Conservation (phyloP, 1,140 invertebrate genomes). For the Lamellibrachia luymesi region DNA sequence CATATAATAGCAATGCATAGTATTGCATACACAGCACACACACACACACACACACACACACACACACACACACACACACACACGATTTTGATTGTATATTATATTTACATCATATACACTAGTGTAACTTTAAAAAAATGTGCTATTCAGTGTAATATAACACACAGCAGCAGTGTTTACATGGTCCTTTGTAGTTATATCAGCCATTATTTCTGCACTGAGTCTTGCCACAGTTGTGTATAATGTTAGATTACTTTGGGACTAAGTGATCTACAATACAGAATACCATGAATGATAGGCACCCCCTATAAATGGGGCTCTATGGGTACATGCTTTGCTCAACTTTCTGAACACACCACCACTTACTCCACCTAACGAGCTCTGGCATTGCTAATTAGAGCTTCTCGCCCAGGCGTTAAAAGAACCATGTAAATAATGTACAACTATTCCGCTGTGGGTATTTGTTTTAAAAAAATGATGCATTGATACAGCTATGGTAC, state of each 20-base stretch:
- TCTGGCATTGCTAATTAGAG: background rate
- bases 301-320: too few relatives aligned
- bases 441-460: background rate
- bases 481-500: background rate
- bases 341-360: too few relatives aligned
- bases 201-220: too few relatives aligned
- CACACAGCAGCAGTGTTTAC: background rate
- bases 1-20: too few relatives aligned
- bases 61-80: too few relatives aligned
- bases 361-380: too few relatives aligned
- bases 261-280: background rate
- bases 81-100: background rate
- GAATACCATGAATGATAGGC: background rate
- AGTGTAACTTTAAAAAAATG: background rate
- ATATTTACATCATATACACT: background rate
- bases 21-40: too few relatives aligned
- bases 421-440: background rate
- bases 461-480: background rate
- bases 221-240: too few relatives aligned
- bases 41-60: too few relatives aligned
- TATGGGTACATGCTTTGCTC: too few relatives aligned
- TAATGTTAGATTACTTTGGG: background rate
- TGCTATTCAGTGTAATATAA: background rate
- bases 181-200: background rate
- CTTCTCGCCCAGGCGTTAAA: background rate